Conservation (phyloP, 1,140 invertebrate genomes). For the Berghia stephanieae region DNA sequence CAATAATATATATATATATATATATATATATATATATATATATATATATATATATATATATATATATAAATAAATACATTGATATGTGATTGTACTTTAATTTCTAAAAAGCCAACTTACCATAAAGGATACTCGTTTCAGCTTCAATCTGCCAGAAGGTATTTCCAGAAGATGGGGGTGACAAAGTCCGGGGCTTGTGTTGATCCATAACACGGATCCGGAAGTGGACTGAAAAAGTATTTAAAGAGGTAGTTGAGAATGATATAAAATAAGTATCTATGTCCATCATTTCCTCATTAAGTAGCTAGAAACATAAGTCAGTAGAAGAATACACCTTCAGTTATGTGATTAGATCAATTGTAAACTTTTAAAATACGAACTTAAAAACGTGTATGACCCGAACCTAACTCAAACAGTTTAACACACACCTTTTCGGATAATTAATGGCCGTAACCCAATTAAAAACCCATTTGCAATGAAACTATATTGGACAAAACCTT, state of each 20-base stretch:
- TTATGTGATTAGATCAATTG: too few species aligned
- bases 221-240: conserved; percentile 62
- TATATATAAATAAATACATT: not conserved
- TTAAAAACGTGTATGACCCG: too few species aligned
- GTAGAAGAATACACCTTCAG: too few species aligned
- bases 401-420: too few species aligned
- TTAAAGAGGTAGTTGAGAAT: not conserved
- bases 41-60: not conserved
- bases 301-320: too few species aligned
- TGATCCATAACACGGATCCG: conserved; percentile 66
- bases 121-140: conserved; percentile 62
- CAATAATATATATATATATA: too few species aligned
- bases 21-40: not conserved
- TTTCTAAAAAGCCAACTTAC: conserved; percentile 38
- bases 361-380: too few species aligned
- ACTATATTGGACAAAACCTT: too few species aligned
- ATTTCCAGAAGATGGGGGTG: conserved; percentile 64
- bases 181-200: conserved; percentile 63
- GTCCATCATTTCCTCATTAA: too few species aligned
- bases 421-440: too few species aligned
- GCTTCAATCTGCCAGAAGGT: conserved; percentile 67
- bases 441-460: too few species aligned
- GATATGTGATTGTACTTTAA: not conserved
- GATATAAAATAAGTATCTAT: not conserved
- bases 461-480: too few species aligned